A percentile compares a stretch with the other conserved stretches of the same genome.
These are phyloP conservation scores for Nomada ferruginata DNA, from an alignment of 2,888 invertebrate genomes.

Conservation along the genomic window DNA sequence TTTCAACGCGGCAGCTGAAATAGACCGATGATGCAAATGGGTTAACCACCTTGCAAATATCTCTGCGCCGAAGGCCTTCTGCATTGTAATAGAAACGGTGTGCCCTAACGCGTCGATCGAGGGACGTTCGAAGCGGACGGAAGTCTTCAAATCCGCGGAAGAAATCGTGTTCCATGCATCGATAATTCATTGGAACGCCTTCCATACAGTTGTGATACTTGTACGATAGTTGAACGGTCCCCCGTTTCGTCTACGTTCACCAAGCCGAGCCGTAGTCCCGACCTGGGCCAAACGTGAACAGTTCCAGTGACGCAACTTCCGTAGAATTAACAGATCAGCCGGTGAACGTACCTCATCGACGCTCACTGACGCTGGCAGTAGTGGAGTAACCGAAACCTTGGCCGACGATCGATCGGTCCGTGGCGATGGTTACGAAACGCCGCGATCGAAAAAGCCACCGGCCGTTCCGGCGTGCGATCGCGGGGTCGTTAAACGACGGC, in stretches of 20 bases:
- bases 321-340: not conserved
- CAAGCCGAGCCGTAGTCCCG: not conserved
- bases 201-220: too few relatives aligned
- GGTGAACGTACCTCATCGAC: not conserved
- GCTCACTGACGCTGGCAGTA: not conserved
- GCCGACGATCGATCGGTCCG: slow-evolving; percentile 8
- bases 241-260: not conserved
- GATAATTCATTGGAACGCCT: too few relatives aligned
- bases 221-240: too few relatives aligned
- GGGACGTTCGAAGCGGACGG: too few relatives aligned
- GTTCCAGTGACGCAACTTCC: not conserved
- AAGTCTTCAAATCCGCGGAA: too few relatives aligned
- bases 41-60: not conserved
- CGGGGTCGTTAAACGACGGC: slow-evolving; percentile 58
- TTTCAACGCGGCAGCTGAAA: too few relatives aligned
- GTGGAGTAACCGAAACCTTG: slow-evolving; percentile 25
- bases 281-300: not conserved
- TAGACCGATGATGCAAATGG: too few relatives aligned
- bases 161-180: too few relatives aligned
- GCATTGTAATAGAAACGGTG: too few relatives aligned
- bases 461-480: not conserved
- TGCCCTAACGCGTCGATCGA: too few relatives aligned
- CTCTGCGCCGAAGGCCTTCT: too few relatives aligned
- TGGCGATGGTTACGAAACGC: slow-evolving; percentile 8
- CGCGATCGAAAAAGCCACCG: not conserved